Evolutionary conservation across 2,888 invertebrate species (phyloP).

Genomic region (Pammene fasciana): DNA sequence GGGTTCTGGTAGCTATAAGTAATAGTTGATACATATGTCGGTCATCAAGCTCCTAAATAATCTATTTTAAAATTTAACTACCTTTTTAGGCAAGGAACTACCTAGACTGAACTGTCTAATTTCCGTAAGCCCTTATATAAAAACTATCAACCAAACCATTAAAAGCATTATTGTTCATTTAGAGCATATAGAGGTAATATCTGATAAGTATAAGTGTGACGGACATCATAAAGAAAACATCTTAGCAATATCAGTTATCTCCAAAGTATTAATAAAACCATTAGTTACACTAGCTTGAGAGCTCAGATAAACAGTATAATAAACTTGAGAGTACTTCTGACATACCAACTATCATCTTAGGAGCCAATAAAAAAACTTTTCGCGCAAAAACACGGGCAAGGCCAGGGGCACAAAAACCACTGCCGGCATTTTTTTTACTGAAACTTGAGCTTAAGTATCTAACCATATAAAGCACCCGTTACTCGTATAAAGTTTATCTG

Average conservation of each 20-base stretch:
- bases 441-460: constrained; percentile 30
- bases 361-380: constrained; percentile 50
- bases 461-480: constrained; percentile 25
- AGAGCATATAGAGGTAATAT: too few relatives aligned
- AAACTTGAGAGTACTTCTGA: constrained; percentile 45
- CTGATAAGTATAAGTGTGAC: too few relatives aligned
- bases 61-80: too few relatives aligned
- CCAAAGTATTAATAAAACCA: constrained; percentile 6
- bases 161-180: too few relatives aligned
- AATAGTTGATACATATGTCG: too few relatives aligned
- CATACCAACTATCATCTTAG: constrained; percentile 50
- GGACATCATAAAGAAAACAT: too few relatives aligned
- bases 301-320: constrained; percentile 42
- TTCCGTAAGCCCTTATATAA: too few relatives aligned
- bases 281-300: constrained; percentile 24
- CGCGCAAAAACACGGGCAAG: constrained; percentile 54
- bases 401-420: constrained; percentile 46
- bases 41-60: too few relatives aligned
- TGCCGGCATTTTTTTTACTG: constrained; percentile 26
- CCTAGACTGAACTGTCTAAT: too few relatives aligned
- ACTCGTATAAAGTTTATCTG: constrained; percentile 12
- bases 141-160: too few relatives aligned
- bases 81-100: too few relatives aligned
- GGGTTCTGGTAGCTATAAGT: too few relatives aligned
- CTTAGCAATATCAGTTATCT: not conserved